Evolutionary conservation across 2,888 invertebrate genomes (phyloP).

Genomic region (Laspeyria flexula): DNA sequence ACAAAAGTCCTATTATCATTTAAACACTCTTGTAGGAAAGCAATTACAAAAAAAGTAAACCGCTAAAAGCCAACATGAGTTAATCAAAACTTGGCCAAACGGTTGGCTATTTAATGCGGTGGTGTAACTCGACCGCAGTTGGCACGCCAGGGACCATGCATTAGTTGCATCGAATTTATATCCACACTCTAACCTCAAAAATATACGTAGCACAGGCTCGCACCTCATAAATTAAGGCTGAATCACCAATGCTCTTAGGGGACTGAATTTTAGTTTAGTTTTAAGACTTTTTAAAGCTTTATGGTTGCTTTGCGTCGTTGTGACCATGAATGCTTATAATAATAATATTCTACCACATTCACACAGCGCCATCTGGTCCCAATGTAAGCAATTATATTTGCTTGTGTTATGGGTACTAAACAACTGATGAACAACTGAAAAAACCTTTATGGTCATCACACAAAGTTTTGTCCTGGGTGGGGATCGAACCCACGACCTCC

Average conservation of each 20-base stretch:
- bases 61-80: background rate
- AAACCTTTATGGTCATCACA: too few species aligned
- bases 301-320: background rate
- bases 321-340: background rate
- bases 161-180: conserved; percentile 56
- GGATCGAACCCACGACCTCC: too few species aligned
- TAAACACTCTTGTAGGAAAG: background rate
- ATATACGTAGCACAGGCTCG: conserved; percentile 44
- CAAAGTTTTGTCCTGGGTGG: too few species aligned
- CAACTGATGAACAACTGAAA: too few species aligned
- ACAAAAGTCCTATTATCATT: background rate
- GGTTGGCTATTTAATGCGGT: conserved; percentile 27
- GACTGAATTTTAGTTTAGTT: conserved; percentile 4
- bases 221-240: conserved; percentile 40
- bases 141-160: conserved; percentile 35
- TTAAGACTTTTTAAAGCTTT: background rate
- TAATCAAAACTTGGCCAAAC: conserved; percentile 26
- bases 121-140: conserved; percentile 23
- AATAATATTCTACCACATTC: too few species aligned
- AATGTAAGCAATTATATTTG: too few species aligned
- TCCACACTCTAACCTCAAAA: conserved; percentile 47
- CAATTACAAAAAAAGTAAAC: background rate
- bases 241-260: conserved; percentile 11
- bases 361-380: too few species aligned
- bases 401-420: too few species aligned